Evolutionary conservation across 2,113 vertebrate genomes (phyloP), one percentile per base, ranked within the genome.

Genomic region (Acanthochromis polyacanthus): DNA sequence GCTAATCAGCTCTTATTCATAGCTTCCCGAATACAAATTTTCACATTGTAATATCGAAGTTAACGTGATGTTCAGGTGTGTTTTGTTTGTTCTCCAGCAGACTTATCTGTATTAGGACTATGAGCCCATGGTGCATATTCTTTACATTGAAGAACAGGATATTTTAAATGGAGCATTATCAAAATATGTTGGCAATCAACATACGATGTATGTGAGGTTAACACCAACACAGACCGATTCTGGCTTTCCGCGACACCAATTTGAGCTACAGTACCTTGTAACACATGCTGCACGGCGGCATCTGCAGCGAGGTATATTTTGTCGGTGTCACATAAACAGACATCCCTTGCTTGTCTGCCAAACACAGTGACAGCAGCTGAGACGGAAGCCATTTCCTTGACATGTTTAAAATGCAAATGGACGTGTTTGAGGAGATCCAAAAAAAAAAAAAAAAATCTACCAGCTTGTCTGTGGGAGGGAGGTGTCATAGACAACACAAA

Each of bases 341-440:
- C 83, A 67, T 60, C 32, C 76, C 57, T 63, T 71, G 69, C 83
- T 88, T 66, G 71, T 84, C 83, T 89, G 88, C 86, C 89, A 91
- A 87, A 75, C 75, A 75, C 55, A n/a, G 77, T 83, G 90, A 92
- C 93, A 91, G 87, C 83, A 85, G 75, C 86, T 64, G 81, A 90
- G 80, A 83, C 62, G 72, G 87, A 81, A 88, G 84, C 82, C 81
- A 89, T 91, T 92, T 90, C 70, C 68, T 88, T 91, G 86, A 91
- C 84, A 82, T 80, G 87, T 87, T 90, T 89, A 90, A 91, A 93
- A 93, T 93, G 91, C 91, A 92, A 93, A 92, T 94, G 83, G 83
- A 66, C 20, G 78, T 77, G 78, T 91, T 90, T 92, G 86, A 90
- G 76, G 71, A 81, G 81, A 88, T 60, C 40, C 61, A 36, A 50